Conservation (phyloP, 2,888 invertebrate species). For the Patella pellucida region DNA sequence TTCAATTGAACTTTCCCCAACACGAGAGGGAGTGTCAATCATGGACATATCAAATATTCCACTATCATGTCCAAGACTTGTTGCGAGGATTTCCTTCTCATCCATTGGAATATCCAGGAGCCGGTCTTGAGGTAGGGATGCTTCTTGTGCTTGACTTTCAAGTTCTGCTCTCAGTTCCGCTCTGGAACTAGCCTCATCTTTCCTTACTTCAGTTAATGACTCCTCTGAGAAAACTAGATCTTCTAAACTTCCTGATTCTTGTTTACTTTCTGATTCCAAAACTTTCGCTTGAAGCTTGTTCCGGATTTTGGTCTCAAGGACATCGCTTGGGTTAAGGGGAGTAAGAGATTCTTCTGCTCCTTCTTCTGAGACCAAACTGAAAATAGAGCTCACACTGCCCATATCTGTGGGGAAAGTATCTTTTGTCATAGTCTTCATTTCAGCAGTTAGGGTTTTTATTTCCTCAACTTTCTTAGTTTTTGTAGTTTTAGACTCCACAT, state of each 20-base stretch:
- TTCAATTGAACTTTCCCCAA: conserved; percentile 7
- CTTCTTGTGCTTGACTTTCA: conserved; percentile 10
- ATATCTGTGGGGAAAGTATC: not conserved
- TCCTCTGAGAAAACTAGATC: not conserved
- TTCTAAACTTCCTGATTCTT: not conserved
- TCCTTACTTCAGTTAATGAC: not conserved
- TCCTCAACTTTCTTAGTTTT: not conserved
- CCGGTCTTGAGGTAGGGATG: not conserved
- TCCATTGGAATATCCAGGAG: not conserved
- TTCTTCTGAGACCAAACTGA: not conserved
- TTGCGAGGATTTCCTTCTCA: conserved; percentile 17
- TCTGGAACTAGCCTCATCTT: conserved; percentile 9
- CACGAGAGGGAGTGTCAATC: conserved; percentile 16
- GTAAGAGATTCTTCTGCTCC: not conserved
- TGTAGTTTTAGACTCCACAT: not conserved
- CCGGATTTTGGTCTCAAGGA: not conserved
- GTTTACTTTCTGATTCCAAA: not conserved
- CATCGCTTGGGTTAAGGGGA: not conserved
- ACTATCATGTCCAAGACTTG: conserved; percentile 29
- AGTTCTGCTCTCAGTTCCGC: not conserved
- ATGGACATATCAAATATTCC: conserved; percentile 31
- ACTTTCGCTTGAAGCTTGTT: not conserved
- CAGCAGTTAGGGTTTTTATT: not conserved
- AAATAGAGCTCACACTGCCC: conserved; percentile 3
- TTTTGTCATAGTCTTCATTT: conserved; percentile 2